Percentiles rank a stretch among this genome's conserved stretches.
Conservation (phyloP, 1,140 invertebrate species). For the Hylaeus volcanicus region DNA sequence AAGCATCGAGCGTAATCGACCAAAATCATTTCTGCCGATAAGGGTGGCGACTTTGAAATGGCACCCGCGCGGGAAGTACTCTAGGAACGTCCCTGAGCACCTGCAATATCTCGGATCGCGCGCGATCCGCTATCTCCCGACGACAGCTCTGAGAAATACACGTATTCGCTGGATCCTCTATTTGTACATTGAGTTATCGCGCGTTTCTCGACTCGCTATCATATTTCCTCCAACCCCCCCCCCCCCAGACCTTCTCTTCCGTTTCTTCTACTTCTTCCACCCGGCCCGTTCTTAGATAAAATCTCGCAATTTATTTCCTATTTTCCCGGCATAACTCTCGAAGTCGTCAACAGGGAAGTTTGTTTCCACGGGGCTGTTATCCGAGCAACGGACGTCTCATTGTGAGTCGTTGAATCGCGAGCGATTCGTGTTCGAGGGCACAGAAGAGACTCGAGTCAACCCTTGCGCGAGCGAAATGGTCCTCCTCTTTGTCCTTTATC, state of each 20-base stretch:
- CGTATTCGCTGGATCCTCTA: constrained; percentile 4
- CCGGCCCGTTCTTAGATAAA: not conserved
- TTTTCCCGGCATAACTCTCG: constrained; percentile 11
- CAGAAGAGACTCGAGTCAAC: not conserved
- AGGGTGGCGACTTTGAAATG: too few species aligned
- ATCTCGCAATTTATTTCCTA: constrained; percentile 21
- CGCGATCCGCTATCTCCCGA: constrained; percentile 43
- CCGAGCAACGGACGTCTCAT: not conserved
- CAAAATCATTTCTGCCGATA: too few species aligned
- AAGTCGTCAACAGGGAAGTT: constrained; percentile 15
- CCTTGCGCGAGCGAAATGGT: not conserved
- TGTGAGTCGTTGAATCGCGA: constrained; percentile 13
- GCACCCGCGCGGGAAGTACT: too few species aligned
- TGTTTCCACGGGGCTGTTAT: not conserved
- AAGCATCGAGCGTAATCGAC: too few species aligned
- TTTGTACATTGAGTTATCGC: constrained; percentile 18
- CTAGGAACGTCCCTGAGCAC: not conserved
- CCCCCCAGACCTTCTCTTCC: not conserved
- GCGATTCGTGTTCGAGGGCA: not conserved
- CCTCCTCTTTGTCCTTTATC: not conserved
- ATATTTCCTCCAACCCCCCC: not conserved
- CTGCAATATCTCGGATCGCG: constrained; percentile 36
- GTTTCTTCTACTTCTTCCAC: not conserved
- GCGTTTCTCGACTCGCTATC: constrained; percentile 9
- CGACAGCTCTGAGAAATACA: not conserved